These are phyloP conservation scores for Dione vanillae DNA, from an alignment of 2,888 invertebrate species.

Conservation along the genomic window DNA sequence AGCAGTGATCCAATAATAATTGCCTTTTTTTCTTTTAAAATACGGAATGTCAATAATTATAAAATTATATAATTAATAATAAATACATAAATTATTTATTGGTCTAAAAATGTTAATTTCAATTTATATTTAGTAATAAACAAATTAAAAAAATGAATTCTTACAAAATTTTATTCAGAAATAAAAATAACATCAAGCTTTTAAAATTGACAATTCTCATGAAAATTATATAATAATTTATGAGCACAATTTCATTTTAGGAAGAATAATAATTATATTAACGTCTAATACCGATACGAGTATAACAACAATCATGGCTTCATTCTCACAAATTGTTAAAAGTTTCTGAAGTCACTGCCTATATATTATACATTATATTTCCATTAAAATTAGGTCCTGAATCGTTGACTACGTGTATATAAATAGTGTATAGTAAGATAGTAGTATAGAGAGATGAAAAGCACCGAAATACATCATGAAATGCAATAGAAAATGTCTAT, in stretches of 20 bases:
- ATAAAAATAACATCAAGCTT: conserved; percentile 83
- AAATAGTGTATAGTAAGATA: conserved; percentile 41
- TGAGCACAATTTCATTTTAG: conserved; percentile 77
- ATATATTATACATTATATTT: conserved; percentile 22
- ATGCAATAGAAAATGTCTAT: conserved; percentile 45
- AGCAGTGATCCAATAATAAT: too few relatives aligned
- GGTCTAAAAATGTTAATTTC: too few relatives aligned
- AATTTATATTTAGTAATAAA: conserved; percentile 1
- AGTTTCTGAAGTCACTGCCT: conserved; percentile 37
- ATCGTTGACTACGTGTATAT: conserved; percentile 40
- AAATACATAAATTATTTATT: too few relatives aligned
- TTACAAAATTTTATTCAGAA: conserved; percentile 80
- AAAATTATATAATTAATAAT: too few relatives aligned
- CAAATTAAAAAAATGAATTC: conserved; percentile 50
- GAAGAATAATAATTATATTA: conserved; percentile 68
- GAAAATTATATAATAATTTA: conserved; percentile 76
- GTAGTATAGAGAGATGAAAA: conserved; percentile 42
- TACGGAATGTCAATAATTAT: too few relatives aligned
- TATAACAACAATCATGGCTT: conserved; percentile 60
- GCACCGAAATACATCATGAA: conserved; percentile 46
- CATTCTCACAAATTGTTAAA: conserved; percentile 58
- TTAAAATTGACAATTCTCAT: conserved; percentile 78
- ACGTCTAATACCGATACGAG: conserved; percentile 54
- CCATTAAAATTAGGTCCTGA: conserved; percentile 38
- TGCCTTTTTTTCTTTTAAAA: too few relatives aligned